These are phyloP conservation scores for Conistra vaccinii DNA, from an alignment of 2,888 invertebrate genomes.

Conservation along the genomic window DNA sequence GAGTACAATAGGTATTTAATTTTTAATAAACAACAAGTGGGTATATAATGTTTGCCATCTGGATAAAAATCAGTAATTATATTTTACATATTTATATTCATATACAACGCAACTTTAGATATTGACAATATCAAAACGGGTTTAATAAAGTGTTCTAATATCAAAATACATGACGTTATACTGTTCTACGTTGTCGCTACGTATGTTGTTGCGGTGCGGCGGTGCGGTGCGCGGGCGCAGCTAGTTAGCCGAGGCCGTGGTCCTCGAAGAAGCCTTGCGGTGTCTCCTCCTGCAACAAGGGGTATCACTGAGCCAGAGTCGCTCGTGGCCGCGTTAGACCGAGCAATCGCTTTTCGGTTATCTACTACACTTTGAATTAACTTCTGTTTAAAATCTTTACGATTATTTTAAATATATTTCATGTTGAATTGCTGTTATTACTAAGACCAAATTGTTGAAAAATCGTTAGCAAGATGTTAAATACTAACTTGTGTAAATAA, in stretches of 20 bases:
- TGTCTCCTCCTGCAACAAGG: slow-evolving; percentile 98
- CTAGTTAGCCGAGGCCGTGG: slow-evolving; percentile 97
- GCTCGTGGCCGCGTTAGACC: slow-evolving; percentile 89
- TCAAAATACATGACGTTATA: slow-evolving; percentile 58
- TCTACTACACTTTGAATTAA: slow-evolving; percentile 13
- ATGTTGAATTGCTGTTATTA: neutral
- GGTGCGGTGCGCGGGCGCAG: slow-evolving; percentile 31
- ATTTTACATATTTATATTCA: slow-evolving; percentile 53
- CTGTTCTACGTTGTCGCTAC: slow-evolving; percentile 56
- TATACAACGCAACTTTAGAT: slow-evolving; percentile 33
- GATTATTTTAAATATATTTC: neutral
- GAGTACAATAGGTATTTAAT: slow-evolving; percentile 31
- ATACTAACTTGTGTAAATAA: neutral
- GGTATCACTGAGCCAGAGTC: slow-evolving; percentile 88
- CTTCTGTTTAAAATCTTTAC: neutral
- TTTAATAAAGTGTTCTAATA: slow-evolving; percentile 56
- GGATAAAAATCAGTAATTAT: slow-evolving; percentile 31
- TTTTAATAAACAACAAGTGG: slow-evolving; percentile 20
- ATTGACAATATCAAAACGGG: slow-evolving; percentile 55
- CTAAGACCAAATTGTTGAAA: neutral
- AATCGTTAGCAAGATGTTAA: slow-evolving; percentile 7
- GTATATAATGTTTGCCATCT: slow-evolving; percentile 2
- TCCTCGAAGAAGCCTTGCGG: slow-evolving; percentile 99
- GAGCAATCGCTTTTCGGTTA: slow-evolving; percentile 86
- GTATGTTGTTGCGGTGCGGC: slow-evolving; percentile 55